Base-by-base conservation (phyloP, 2,888 invertebrate species). In the Emmelina monodactyla region DNA sequence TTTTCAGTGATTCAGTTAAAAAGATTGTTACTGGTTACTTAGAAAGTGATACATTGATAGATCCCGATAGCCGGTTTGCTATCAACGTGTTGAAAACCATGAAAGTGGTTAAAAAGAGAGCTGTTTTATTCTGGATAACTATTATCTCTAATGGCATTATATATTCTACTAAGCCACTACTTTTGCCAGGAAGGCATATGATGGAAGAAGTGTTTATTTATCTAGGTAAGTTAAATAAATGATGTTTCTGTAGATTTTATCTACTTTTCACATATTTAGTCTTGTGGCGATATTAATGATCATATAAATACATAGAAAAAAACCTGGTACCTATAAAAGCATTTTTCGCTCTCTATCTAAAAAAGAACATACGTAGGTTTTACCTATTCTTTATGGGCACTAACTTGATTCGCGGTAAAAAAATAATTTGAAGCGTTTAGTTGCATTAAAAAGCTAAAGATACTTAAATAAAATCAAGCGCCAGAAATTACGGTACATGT, bases 21-120 rank as follows among this genome's bases (percentile, higher is more conserved):
- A 35, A 40, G 10, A 46, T 59, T 3, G 37, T 53, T 0, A 38
- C 46, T 1, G 37, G 40, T 1, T 57, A 50, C 15, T 31, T 56
- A 2, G 38, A 41, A 9, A 54, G 44, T 31, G 53, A 59, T 19
- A 35, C 51, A 0, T 29, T 37, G 2, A 43, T 47, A 1, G 38
- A 37, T 2, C 44, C 40, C 9, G 43, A 41, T 14, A 50, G 49
- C 3, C 46, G 59, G 0, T 53, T 53, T 34, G 37, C 43, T 4
- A 16, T 10, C 1, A 51, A 49, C 32, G 16, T 55, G 12, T 33
- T 49, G 16, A 41, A 34, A 10, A 34, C 38, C 0, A 33, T 53
- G 28, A 38, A 16, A 9, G 28, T 10, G 1, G 44, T 49, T 1
- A 48, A 47, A 25, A 42, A 28, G 16, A 33, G 49, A 5, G 47